These are phyloP conservation scores for Drosophila nr. fundita DNA, from an alignment of 2,888 invertebrate genomes.

Conservation along the genomic window DNA sequence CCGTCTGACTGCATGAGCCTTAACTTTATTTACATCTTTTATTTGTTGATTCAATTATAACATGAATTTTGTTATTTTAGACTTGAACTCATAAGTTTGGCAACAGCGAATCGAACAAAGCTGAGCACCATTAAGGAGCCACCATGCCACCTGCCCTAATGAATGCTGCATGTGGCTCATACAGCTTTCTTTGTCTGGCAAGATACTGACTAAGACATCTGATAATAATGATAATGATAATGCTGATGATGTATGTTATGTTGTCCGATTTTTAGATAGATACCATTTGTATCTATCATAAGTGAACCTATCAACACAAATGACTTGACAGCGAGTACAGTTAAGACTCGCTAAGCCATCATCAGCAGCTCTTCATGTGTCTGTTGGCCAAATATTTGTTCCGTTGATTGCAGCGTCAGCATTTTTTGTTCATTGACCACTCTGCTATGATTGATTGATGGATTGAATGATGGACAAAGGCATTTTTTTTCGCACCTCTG, in stretches of 20 bases:
- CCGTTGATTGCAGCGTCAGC: slow-evolving; percentile 63
- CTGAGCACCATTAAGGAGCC: background rate
- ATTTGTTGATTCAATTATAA: background rate
- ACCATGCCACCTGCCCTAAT: background rate
- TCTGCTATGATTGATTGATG: slow-evolving; percentile 47
- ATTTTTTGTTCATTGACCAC: slow-evolving; percentile 28
- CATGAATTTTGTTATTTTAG: background rate
- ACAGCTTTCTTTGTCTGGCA: background rate
- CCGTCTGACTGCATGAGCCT: background rate
- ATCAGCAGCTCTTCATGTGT: background rate
- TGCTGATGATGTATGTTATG: slow-evolving; percentile 37
- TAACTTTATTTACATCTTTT: background rate
- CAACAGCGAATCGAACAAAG: background rate
- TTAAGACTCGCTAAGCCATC: background rate
- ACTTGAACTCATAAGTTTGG: background rate
- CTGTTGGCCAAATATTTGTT: slow-evolving; percentile 47
- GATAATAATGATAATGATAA: slow-evolving; percentile 11
- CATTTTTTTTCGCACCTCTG: slow-evolving; percentile 6
- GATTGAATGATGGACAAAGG: slow-evolving; percentile 36
- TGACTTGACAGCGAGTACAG: slow-evolving; percentile 27
- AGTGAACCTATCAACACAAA: slow-evolving; percentile 29
- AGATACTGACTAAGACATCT: slow-evolving; percentile 1
- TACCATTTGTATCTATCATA: slow-evolving; percentile 4
- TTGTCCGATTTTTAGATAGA: slow-evolving; percentile 36
- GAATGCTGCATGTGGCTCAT: background rate